Conservation (phyloP, 2,113 vertebrate genomes). For the Morone chrysops region DNA sequence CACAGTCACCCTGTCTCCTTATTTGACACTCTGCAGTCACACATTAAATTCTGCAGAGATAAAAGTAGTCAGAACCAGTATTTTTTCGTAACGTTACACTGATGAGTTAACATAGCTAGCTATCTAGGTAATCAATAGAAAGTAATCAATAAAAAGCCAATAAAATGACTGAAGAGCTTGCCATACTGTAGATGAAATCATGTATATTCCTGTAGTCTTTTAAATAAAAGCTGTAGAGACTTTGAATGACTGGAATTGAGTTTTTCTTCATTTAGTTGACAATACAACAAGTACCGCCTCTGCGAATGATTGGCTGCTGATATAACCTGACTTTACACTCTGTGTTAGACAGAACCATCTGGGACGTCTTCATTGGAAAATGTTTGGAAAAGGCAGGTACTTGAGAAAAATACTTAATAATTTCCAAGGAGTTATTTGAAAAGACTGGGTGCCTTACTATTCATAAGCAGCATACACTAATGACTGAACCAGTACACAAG, state of each 20-base stretch:
- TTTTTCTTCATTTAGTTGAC: neutral
- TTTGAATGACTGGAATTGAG: neutral
- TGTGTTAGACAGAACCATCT: too few species aligned
- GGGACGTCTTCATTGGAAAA: too few species aligned
- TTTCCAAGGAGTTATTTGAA: too few species aligned
- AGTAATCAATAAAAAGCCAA: conserved; percentile 14
- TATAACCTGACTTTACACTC: too few species aligned
- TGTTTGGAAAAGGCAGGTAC: too few species aligned
- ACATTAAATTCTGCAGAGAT: neutral
- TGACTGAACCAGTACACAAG: too few species aligned
- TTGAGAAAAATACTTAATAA: too few species aligned
- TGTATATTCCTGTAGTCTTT: conserved; percentile 51
- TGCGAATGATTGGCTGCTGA: too few species aligned
- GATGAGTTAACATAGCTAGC: conserved; percentile 22
- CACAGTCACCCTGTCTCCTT: neutral
- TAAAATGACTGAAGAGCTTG: conserved; percentile 4
- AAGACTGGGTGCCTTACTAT: too few species aligned
- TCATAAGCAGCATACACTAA: too few species aligned
- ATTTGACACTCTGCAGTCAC: neutral
- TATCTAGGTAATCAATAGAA: conserved; percentile 8
- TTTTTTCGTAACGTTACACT: neutral
- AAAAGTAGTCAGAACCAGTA: neutral
- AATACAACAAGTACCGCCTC: neutral
- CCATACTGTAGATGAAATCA: conserved; percentile 14
- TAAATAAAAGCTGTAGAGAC: conserved; percentile 51